Evolutionary conservation across 2,113 vertebrate species (phyloP), one percentile per base, ranked within the genome.

Genomic region (Bubo blakistoni): DNA sequence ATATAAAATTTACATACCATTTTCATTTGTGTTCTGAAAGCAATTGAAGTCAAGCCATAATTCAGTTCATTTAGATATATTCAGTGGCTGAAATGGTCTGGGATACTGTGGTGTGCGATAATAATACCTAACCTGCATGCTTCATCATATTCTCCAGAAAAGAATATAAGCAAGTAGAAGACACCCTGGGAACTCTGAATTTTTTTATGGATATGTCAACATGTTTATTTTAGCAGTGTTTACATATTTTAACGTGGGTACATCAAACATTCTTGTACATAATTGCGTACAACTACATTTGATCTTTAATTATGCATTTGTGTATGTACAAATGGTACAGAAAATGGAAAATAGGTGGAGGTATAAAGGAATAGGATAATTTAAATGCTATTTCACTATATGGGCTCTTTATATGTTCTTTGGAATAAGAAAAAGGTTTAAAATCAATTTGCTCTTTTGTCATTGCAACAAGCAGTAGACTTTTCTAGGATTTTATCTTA

Each of bases 71-170:
- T 88, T 63, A 86, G 17, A 47, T 25, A 16, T 46, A 79, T 32
- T 51, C 26, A 61, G 1, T 38, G 20, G 6, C 36, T 70, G 38
- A 97, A 95, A 42, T 51, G 13, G 6, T 22, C 55, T 74, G 27
- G 32, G 9, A 36, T 74, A 47, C 29, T 26, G 10, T 71, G 22
- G 15, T 58, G 10, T 71, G 15, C 0, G 0, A 16, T 36, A 57
- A 52, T 30, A 42, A 32, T 19, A 38, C 7, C 6, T 65, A 42
- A 61, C 3, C 4, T 34, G 7, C 32, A 70, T 9, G 11, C 4
- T 81, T 66, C 2, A 1, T 36, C 0, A 2, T 58, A 67, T 91
- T 62, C n/a, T 51, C 25, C 42, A 87, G 32, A 16, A 86, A 70
- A 59, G 8, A 32, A 52, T 36, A 22, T 29, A 63, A 84, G 30